A percentile compares a stretch with the other conserved stretches of the same genome.
These are phyloP conservation scores for Orientallactaga bullata DNA, from an alignment of 2,113 vertebrate genomes.

Conservation along the genomic window DNA sequence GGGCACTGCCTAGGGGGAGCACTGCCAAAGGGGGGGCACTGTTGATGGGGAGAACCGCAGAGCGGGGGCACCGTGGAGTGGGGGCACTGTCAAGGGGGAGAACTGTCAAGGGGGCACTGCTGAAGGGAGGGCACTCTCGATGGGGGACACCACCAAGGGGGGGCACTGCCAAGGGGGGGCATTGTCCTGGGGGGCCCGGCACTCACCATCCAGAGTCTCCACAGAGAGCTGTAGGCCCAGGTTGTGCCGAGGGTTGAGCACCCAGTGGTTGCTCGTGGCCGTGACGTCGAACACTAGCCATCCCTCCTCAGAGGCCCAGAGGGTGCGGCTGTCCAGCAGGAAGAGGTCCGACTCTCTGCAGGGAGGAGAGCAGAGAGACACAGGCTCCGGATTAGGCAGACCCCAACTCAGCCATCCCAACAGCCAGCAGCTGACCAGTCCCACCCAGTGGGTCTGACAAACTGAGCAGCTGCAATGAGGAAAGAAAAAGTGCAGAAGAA, in stretches of 20 bases:
- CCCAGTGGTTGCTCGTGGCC: slow-evolving; percentile 98
- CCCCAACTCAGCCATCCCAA: background rate
- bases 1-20: too few species aligned
- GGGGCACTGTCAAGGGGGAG: too few species aligned
- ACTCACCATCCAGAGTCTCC: slow-evolving; percentile 93
- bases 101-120: too few species aligned
- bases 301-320: slow-evolving; percentile 97
- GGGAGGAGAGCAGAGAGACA: background rate
- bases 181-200: background rate
- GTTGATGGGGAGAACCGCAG: too few species aligned
- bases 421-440: too few species aligned
- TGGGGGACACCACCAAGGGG: too few species aligned
- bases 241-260: slow-evolving; percentile 95
- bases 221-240: slow-evolving; percentile 96
- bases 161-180: background rate
- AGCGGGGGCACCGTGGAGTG: too few species aligned
- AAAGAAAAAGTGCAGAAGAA: background rate
- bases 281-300: slow-evolving; percentile 99
- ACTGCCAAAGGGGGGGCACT: too few species aligned
- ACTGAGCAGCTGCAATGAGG: background rate
- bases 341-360: slow-evolving; percentile 96
- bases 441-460: rapidly evolving
- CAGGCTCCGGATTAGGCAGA: background rate
- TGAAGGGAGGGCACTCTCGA: too few species aligned
- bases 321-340: slow-evolving; percentile 94